phyloP scores from a whole-genome alignment of 2,888 invertebrate genomes.

The Agapostemon virescens region DNA sequence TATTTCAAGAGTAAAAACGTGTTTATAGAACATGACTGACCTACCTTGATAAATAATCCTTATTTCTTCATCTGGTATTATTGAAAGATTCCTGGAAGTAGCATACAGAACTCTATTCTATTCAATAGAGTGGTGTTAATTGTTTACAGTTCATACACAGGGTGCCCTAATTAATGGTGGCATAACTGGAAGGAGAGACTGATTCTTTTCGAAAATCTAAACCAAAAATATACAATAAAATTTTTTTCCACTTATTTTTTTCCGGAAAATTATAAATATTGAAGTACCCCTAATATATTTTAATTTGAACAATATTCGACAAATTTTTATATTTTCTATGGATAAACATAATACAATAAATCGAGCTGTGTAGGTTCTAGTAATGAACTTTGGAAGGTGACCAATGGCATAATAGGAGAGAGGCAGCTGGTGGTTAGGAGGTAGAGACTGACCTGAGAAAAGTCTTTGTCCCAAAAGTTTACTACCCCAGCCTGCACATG shows the following conservation, averaged over 20 bases:
- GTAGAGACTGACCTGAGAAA: conserved; percentile 72
- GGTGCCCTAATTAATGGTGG: neutral
- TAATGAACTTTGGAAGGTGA: conserved; percentile 38
- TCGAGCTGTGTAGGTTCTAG: conserved; percentile 21
- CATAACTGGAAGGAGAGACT: neutral
- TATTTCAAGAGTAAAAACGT: conserved; percentile 11
- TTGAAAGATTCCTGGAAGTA: neutral
- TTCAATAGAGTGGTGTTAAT: conserved; percentile 16
- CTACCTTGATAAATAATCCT: conserved; percentile 9
- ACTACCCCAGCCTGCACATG: conserved; percentile 30
- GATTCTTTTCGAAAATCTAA: neutral
- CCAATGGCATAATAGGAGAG: conserved; percentile 56
- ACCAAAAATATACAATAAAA: neutral
- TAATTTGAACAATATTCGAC: neutral
- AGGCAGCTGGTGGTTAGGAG: conserved; percentile 72
- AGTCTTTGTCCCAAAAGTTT: conserved; percentile 71
- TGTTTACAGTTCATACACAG: conserved; percentile 23
- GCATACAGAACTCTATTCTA: neutral
- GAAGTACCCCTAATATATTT: neutral
- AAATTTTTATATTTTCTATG: neutral
- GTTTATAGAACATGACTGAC: neutral
- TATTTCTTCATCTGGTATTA: conserved; percentile 9
- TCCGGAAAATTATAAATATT: too few relatives aligned
- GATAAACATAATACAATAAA: neutral
- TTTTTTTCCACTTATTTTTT: neutral